phyloP scores from a whole-genome alignment of 2,797 vertebrate species.

The Etheostoma nigrum region DNA sequence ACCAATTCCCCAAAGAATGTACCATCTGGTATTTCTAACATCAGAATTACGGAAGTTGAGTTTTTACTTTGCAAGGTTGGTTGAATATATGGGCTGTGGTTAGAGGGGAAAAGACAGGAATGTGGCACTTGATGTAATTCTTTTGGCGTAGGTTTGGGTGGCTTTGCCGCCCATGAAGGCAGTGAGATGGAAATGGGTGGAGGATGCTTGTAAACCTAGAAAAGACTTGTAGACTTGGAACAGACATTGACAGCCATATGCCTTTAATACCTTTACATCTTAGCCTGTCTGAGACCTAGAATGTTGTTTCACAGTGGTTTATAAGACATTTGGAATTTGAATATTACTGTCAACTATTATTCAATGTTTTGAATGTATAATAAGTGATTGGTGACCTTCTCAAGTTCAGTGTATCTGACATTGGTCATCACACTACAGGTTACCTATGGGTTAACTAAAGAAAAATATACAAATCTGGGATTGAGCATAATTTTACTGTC shows the following conservation, averaged over 20 bases:
- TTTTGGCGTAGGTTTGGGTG: conserved; percentile 49
- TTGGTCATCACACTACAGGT: background rate
- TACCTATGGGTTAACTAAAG: background rate
- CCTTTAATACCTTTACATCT: conserved; percentile 37
- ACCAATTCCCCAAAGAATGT: conserved; percentile 8
- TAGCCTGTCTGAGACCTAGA: conserved; percentile 10
- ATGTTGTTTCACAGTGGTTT: conserved; percentile 26
- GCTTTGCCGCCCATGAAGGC: conserved; percentile 65
- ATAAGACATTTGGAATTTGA: conserved; percentile 30
- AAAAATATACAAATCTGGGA: background rate
- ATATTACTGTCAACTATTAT: conserved; percentile 9
- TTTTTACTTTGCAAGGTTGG: conserved; percentile 43
- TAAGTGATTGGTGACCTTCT: conserved; percentile 2
- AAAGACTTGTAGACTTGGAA: conserved; percentile 63
- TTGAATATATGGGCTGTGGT: conserved; percentile 47
- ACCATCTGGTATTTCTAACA: conserved; percentile 42
- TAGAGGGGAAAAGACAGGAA: conserved; percentile 55
- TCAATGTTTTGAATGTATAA: background rate
- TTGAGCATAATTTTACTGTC: conserved; percentile 10
- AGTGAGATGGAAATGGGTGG: conserved; percentile 63
- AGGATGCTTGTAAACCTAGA: conserved; percentile 68
- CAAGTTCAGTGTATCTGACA: conserved; percentile 9
- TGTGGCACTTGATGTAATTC: conserved; percentile 60
- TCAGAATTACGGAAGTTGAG: conserved; percentile 39
- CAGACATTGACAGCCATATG: conserved; percentile 58